phyloP scores from a whole-genome alignment of 2,888 invertebrate species.

The Sturmia bella region DNA sequence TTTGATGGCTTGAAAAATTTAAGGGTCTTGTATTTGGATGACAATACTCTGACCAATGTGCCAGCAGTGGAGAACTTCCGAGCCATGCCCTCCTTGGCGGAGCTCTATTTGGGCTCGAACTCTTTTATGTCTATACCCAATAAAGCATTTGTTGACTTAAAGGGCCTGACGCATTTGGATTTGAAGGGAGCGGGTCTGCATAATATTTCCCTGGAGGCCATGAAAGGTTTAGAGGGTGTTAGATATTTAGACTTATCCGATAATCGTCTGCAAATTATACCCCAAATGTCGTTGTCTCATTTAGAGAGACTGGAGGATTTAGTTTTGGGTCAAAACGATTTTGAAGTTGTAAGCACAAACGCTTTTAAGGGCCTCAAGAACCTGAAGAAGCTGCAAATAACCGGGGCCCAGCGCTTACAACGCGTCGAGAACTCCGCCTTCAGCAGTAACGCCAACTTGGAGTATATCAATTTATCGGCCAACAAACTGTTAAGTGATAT shows the following conservation, averaged over 20 bases:
- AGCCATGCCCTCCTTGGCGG: slow-evolving; percentile 89
- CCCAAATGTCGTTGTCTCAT: slow-evolving; percentile 88
- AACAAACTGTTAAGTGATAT: slow-evolving; percentile 89
- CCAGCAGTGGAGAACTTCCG: slow-evolving; percentile 88
- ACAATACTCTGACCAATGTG: slow-evolving; percentile 90
- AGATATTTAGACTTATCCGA: slow-evolving; percentile 90
- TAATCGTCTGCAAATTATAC: slow-evolving; percentile 88
- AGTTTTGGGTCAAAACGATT: slow-evolving; percentile 92
- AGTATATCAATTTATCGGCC: slow-evolving; percentile 88
- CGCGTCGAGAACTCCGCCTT: slow-evolving; percentile 90
- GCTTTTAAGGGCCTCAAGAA: slow-evolving; percentile 91
- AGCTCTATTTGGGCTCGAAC: slow-evolving; percentile 92
- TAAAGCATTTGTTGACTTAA: slow-evolving; percentile 90
- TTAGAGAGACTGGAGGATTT: slow-evolving; percentile 90
- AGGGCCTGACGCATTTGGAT: slow-evolving; percentile 89
- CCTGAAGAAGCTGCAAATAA: slow-evolving; percentile 89
- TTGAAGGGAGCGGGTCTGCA: slow-evolving; percentile 90
- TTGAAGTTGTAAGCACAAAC: slow-evolving; percentile 86
- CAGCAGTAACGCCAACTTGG: slow-evolving; percentile 90
- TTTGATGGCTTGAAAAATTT: slow-evolving; percentile 90
- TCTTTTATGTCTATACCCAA: slow-evolving; percentile 89
- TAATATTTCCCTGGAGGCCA: slow-evolving; percentile 89
- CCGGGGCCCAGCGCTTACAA: slow-evolving; percentile 88
- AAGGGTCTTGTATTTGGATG: slow-evolving; percentile 90
- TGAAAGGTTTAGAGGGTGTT: slow-evolving; percentile 89